Conservation (phyloP, 2,888 invertebrate species). For the Ophion costatus region DNA sequence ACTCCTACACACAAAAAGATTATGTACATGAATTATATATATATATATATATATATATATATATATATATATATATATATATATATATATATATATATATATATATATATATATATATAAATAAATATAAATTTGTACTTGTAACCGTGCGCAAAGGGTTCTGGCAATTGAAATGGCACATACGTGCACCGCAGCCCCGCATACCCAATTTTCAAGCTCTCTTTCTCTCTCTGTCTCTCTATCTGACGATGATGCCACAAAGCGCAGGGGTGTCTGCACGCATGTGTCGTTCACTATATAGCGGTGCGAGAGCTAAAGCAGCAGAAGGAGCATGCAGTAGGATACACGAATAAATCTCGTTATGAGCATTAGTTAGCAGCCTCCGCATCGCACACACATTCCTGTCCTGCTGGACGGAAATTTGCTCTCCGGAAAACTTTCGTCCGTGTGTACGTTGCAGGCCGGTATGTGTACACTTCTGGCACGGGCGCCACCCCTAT, state of each 20-base stretch:
- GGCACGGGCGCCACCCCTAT: too few species aligned
- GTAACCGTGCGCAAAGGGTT: too few species aligned
- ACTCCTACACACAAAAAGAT: too few species aligned
- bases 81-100: too few species aligned
- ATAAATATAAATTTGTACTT: too few species aligned
- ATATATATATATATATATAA: too few species aligned
- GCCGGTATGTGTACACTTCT: background rate
- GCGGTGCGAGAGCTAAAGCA: background rate
- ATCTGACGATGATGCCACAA: background rate
- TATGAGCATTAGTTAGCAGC: background rate
- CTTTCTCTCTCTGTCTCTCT: background rate
- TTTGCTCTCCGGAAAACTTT: background rate
- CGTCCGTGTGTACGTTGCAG: background rate
- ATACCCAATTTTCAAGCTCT: too few species aligned
- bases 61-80: slow-evolving; percentile 7
- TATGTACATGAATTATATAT: too few species aligned
- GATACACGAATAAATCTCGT: background rate
- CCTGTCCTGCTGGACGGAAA: background rate
- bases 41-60: too few species aligned
- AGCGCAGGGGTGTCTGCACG: background rate
- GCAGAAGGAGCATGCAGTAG: background rate
- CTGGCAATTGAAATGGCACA: too few species aligned
- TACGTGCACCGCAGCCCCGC: too few species aligned
- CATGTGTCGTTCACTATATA: background rate
- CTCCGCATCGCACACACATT: background rate